phyloP scores from a whole-genome alignment of 1,140 invertebrate species.

The Ericerus pela region DNA sequence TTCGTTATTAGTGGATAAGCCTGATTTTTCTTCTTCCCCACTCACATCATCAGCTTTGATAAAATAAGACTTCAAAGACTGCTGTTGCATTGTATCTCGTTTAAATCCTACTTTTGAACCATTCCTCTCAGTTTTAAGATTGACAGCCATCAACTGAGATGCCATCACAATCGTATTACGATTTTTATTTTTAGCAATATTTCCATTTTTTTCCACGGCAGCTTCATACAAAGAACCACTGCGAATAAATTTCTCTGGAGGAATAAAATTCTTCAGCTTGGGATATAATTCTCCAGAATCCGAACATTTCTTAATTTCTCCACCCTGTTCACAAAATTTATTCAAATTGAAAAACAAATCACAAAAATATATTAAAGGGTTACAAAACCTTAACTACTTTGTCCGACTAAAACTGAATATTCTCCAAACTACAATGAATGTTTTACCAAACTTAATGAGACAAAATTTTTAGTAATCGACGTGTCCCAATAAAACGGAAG shows the following conservation, averaged over 20 bases:
- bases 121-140: not conserved
- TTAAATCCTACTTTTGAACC: not conserved
- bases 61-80: not conserved
- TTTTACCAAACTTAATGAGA: constrained; percentile 3
- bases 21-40: not conserved
- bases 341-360: too few species aligned
- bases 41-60: not conserved
- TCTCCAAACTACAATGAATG: constrained; percentile 9
- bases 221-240: not conserved
- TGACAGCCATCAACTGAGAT: not conserved
- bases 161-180: not conserved
- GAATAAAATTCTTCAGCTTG: not conserved
- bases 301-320: too few species aligned
- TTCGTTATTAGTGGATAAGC: not conserved
- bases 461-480: not conserved
- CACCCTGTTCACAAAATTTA: too few species aligned
- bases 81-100: constrained; percentile 2
- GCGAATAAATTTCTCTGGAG: not conserved
- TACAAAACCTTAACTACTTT: too few species aligned
- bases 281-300: not conserved
- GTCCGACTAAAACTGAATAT: not conserved
- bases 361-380: too few species aligned
- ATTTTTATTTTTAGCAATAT: not conserved
- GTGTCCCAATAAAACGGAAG: not conserved
- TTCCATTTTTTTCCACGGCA: not conserved